Evolutionary conservation across 2,888 invertebrate species (phyloP).

Genomic region (Caenorhabditis sp.): DNA sequence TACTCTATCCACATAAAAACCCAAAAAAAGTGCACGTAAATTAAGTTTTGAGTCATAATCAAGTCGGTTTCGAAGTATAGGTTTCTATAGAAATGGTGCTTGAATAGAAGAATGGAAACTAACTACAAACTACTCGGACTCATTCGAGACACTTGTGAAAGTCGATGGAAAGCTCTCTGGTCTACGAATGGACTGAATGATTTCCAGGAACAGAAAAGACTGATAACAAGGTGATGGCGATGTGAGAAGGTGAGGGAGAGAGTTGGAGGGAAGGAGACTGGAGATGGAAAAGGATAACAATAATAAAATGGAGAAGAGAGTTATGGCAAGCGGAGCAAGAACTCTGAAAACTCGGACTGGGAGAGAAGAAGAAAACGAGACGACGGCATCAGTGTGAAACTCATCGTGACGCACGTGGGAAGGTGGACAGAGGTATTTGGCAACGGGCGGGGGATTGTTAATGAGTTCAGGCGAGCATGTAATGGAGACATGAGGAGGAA

Average conservation of each 20-base stretch:
- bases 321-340: slow-evolving; percentile 13
- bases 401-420: slow-evolving; percentile 3
- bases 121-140: slow-evolving; percentile 18
- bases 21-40: not conserved
- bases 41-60: not conserved
- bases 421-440: not conserved
- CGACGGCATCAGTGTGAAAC: not conserved
- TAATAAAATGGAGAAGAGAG: not conserved
- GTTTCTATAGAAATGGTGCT: not conserved
- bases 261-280: not conserved
- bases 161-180: slow-evolving; percentile 7
- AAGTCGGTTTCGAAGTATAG: not conserved
- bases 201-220: slow-evolving; percentile 5
- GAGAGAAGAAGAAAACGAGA: not conserved
- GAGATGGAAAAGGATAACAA: not conserved
- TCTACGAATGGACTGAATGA: slow-evolving; percentile 11
- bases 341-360: not conserved
- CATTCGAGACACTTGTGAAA: not conserved
- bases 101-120: slow-evolving; percentile 11
- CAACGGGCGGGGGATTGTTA: not conserved
- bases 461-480: slow-evolving; percentile 1
- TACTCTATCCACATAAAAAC: no score
- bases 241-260: not conserved
- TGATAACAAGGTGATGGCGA: slow-evolving; percentile 15
- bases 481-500: not conserved